A percentile compares a stretch with the other conserved stretches of the same genome.
phyloP scores from a whole-genome alignment of 2,797 vertebrate species.

The Pelodytes ibericus region DNA sequence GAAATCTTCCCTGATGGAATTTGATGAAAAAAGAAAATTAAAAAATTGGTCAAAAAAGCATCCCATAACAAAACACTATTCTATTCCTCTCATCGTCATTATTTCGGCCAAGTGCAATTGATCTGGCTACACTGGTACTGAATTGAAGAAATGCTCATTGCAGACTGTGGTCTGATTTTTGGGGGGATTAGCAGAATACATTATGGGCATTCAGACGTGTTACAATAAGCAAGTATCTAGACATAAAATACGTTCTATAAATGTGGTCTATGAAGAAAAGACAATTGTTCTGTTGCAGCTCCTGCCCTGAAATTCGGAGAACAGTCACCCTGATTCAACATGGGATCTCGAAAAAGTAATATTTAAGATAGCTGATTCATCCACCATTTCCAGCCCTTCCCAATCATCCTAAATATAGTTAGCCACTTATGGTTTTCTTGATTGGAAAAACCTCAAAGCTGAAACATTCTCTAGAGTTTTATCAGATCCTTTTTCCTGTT shows the following conservation, averaged over 20 bases:
- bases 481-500: slow-evolving; percentile 27
- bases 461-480: not conserved
- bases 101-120: not conserved
- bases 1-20: slow-evolving; percentile 11
- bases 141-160: not conserved
- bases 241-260: not conserved
- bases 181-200: too few relatives aligned
- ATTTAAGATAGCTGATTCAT: not conserved
- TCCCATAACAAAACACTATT: slow-evolving; percentile 25
- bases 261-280: not conserved
- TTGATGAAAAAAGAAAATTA: slow-evolving; percentile 4
- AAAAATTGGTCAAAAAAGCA: slow-evolving; percentile 39
- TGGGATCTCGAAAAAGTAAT: not conserved
- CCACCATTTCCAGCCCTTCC: not conserved
- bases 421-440: not conserved
- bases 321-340: not conserved
- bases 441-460: not conserved
- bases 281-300: too few relatives aligned
- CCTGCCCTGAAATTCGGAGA: not conserved
- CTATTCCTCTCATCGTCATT: slow-evolving; percentile 7
- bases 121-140: not conserved
- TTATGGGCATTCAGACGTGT: not conserved
- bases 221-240: not conserved
- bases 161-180: not conserved
- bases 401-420: not conserved